Evolutionary conservation across 2,888 invertebrate genomes (phyloP).

Genomic region (Antitype chi): DNA sequence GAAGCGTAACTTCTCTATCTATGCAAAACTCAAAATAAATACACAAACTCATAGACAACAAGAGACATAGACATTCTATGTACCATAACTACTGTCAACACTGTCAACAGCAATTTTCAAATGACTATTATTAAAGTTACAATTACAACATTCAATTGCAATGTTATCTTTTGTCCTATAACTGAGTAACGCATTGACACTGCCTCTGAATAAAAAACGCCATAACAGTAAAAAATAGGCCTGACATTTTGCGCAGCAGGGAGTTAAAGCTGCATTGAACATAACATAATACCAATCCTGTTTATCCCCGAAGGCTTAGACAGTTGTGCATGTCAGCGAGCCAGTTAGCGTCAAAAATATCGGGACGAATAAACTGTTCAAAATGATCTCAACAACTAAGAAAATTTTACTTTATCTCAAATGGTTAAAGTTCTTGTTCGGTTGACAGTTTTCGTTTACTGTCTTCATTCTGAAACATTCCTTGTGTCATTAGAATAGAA

Average conservation of each 20-base stretch:
- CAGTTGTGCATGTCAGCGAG: no score
- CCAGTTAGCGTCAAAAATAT: no score
- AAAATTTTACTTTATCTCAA: no score
- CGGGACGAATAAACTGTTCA: no score
- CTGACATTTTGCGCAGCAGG: neutral
- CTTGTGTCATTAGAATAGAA: no score
- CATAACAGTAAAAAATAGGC: neutral
- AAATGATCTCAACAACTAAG: no score
- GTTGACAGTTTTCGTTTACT: no score
- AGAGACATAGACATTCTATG: constrained; percentile 40
- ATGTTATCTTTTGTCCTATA: neutral
- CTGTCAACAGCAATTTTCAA: constrained; percentile 4
- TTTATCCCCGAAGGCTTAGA: no score
- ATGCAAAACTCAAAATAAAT: constrained; percentile 55
- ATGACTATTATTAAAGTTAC: neutral
- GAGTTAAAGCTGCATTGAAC: no score
- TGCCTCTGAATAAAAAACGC: neutral
- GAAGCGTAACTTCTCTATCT: constrained; percentile 33
- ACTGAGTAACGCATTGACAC: constrained; percentile 15
- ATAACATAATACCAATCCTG: no score
- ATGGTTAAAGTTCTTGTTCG: no score
- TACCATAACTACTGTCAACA: constrained; percentile 9
- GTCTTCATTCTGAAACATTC: no score
- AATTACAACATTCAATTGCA: constrained; percentile 4
- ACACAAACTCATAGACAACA: constrained; percentile 34